Evolutionary conservation across 2,797 vertebrate genomes (phyloP).

Genomic region (Eleutherodactylus coqui): DNA sequence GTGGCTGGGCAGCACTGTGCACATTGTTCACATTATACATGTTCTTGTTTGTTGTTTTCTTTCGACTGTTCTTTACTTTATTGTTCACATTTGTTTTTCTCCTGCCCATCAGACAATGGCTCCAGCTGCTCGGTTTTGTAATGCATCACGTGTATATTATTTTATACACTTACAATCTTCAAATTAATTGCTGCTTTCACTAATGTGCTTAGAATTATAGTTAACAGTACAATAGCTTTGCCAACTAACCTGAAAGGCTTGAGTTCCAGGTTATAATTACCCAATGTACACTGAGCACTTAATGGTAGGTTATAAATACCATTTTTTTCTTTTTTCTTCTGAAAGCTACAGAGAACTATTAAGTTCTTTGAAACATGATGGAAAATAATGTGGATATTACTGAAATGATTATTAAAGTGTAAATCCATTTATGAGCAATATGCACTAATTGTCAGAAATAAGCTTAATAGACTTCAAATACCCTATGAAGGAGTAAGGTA

Average conservation of each 20-base stretch:
- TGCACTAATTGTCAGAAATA: too few species aligned
- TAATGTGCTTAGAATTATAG: conserved; percentile 43
- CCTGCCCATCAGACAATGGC: background rate
- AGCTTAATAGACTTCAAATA: too few species aligned
- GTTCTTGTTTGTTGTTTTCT: background rate
- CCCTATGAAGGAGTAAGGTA: too few species aligned
- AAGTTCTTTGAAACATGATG: background rate
- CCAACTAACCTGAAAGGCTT: background rate
- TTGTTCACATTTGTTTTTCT: background rate
- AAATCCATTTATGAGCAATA: too few species aligned
- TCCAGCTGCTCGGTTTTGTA: background rate
- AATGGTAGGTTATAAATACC: conserved; percentile 36
- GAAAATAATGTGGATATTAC: background rate
- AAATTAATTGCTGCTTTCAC: conserved; percentile 31
- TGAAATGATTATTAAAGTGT: background rate
- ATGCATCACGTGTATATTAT: background rate
- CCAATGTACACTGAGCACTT: conserved; percentile 26
- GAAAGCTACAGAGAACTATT: background rate
- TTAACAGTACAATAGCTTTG: conserved; percentile 17
- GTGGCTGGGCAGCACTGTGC: conserved; percentile 8
- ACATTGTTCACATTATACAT: conserved; percentile 9
- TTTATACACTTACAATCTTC: conserved; percentile 3
- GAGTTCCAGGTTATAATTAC: conserved; percentile 42
- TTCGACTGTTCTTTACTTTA: background rate
- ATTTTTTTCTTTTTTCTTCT: background rate